phyloP scores from a whole-genome alignment of 1,140 invertebrate genomes.

The Calosoma granatense region DNA sequence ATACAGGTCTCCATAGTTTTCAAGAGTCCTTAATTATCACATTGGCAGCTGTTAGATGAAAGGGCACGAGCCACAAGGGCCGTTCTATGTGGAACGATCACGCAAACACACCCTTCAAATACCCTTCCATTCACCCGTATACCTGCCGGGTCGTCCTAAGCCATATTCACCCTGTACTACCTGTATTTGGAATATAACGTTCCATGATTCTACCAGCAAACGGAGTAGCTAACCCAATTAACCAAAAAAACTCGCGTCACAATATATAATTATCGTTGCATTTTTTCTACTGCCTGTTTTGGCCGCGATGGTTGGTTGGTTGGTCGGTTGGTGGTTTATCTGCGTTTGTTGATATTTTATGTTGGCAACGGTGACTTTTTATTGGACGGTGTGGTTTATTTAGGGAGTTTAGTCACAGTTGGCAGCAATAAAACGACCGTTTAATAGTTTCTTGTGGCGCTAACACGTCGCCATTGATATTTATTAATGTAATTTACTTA shows the following conservation, averaged over 20 bases:
- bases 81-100: background rate
- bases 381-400: constrained; percentile 17
- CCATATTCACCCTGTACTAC: too few relatives aligned
- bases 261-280: constrained; percentile 5
- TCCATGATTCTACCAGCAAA: too few relatives aligned
- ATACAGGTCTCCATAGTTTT: background rate
- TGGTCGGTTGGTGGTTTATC: background rate
- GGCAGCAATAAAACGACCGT: constrained; percentile 22
- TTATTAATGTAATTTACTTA: constrained; percentile 21
- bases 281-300: background rate
- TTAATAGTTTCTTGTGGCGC: constrained; percentile 27
- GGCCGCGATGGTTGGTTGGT: background rate
- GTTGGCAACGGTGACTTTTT: constrained; percentile 4
- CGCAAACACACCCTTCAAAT: background rate
- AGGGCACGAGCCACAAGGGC: background rate
- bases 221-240: background rate
- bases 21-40: background rate
- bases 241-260: background rate
- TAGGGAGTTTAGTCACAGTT: constrained; percentile 22
- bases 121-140: background rate
- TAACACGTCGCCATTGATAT: constrained; percentile 27
- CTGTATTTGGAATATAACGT: background rate
- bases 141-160: background rate
- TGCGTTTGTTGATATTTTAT: background rate
- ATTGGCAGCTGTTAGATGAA: background rate